These are phyloP conservation scores for Spongilla lacustris DNA, from an alignment of 37 sponge, comb jelly and placozoan species.

Conservation along the genomic window DNA sequence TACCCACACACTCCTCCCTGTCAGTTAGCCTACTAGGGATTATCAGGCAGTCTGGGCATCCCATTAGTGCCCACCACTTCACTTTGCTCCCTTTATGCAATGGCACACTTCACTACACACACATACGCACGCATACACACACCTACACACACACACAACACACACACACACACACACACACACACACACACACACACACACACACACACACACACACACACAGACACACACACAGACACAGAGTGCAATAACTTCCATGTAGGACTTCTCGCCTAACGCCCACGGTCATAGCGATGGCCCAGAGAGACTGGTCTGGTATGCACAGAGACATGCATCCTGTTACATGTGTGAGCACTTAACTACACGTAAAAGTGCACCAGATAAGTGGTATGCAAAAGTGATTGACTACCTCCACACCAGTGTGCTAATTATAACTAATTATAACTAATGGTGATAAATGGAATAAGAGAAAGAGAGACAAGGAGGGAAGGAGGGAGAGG, in stretches of 20 bases:
- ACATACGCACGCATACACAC: background rate
- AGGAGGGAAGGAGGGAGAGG: background rate
- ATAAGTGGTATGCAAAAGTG: background rate
- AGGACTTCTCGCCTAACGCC: background rate
- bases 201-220: no score
- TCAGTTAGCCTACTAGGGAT: no score
- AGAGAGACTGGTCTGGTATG: background rate
- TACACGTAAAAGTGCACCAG: background rate
- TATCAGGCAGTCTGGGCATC: no score
- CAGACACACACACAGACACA: background rate
- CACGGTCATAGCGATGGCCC: background rate
- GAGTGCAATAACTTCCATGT: background rate
- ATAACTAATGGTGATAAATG: no score
- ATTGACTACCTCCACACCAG: no score
- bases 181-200: background rate
- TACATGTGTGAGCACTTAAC: conserved; percentile 4
- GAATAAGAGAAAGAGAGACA: background rate
- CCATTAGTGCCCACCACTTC: no score
- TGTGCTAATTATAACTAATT: no score
- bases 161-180: background rate
- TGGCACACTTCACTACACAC: background rate
- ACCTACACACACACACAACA: background rate
- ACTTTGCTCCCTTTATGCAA: no score
- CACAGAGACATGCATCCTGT: background rate
- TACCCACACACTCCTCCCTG: no score